These are phyloP conservation scores for Sakesphorus luctuosus DNA, from an alignment of 2,113 vertebrate genomes.

Conservation along the genomic window DNA sequence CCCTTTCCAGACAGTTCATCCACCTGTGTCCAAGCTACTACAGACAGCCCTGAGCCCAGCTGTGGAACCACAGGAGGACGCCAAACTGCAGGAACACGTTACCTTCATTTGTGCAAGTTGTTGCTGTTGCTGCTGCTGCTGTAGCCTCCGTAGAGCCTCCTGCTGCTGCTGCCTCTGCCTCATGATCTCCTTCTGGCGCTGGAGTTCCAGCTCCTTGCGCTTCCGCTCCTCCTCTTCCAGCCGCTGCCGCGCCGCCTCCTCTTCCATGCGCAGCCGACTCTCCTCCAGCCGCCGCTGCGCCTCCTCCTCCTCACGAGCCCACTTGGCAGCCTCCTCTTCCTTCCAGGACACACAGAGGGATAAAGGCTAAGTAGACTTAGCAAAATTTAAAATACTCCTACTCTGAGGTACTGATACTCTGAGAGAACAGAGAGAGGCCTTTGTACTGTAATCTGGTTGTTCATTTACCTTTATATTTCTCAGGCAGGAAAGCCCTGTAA, in stretches of 20 bases:
- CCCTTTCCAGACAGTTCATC: not conserved
- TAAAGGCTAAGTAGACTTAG: not conserved
- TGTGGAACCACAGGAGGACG: not conserved
- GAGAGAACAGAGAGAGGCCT: not conserved
- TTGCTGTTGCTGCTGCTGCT: slow-evolving; percentile 94
- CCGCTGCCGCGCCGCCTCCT: slow-evolving; percentile 86
- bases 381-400: not conserved
- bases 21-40: not conserved
- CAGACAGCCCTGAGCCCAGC: not conserved
- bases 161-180: slow-evolving; percentile 87
- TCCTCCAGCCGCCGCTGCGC: slow-evolving; percentile 88
- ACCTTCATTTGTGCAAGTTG: slow-evolving; percentile 99
- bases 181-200: slow-evolving; percentile 83
- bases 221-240: slow-evolving; percentile 87
- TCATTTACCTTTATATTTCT: not conserved
- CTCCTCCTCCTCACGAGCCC: slow-evolving; percentile 79
- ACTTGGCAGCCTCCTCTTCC: slow-evolving; percentile 87
- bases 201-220: slow-evolving; percentile 82
- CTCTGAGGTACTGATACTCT: not conserved
- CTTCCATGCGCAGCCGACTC: slow-evolving; percentile 84
- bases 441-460: not conserved
- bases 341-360: slow-evolving; percentile 71
- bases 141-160: slow-evolving; percentile 89
- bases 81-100: not conserved
- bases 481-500: not conserved